These are phyloP conservation scores for Anser cygnoides DNA, from an alignment of 2,113 vertebrate genomes.

Conservation along the genomic window DNA sequence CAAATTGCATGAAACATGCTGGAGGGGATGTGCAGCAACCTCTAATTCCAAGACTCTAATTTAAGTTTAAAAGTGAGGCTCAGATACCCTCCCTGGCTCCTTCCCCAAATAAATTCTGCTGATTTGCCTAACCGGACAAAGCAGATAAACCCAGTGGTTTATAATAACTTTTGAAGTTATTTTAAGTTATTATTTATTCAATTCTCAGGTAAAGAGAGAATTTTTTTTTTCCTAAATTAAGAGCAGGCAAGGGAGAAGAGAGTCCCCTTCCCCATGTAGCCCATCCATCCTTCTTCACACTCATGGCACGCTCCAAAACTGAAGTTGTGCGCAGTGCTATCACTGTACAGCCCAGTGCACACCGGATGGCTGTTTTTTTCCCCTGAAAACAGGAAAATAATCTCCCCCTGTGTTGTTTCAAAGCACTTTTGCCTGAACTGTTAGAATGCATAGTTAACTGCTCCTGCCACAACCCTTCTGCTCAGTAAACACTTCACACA, in stretches of 20 bases:
- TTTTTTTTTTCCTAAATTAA: not conserved
- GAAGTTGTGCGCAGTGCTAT: not conserved
- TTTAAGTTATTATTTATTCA: too few species aligned
- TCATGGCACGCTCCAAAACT: not conserved
- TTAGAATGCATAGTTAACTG: not conserved
- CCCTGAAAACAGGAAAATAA: not conserved
- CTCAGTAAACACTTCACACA: not conserved
- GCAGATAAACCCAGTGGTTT: not conserved
- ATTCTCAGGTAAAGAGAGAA: not conserved
- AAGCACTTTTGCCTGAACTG: not conserved
- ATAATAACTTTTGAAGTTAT: not conserved
- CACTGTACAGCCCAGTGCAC: not conserved
- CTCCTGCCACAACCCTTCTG: not conserved
- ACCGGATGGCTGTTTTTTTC: not conserved
- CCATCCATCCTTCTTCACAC: not conserved
- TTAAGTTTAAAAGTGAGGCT: not conserved
- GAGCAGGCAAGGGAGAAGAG: not conserved
- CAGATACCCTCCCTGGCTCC: not conserved
- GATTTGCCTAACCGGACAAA: constrained; percentile 11
- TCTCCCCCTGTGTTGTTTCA: not conserved
- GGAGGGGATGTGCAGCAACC: not conserved
- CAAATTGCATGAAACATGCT: not conserved
- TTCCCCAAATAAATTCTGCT: not conserved
- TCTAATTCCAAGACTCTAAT: not conserved
- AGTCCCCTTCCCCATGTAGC: not conserved